Conservation (phyloP, 2,113 vertebrate genomes). For the Neolamprologus fasciatus region DNA sequence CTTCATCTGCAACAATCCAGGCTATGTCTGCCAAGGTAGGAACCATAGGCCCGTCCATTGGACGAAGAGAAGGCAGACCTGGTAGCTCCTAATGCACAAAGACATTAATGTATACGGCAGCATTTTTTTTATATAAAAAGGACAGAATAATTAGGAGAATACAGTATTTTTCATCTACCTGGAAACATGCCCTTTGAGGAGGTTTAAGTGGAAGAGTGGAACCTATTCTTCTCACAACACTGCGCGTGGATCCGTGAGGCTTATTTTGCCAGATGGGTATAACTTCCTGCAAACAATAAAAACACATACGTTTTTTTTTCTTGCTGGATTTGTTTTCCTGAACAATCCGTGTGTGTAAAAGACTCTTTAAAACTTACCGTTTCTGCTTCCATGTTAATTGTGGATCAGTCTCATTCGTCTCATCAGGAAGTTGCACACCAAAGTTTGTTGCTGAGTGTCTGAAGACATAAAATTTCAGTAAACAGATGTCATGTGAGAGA, state of each 20-base stretch:
- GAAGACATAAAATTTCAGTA: slow-evolving; percentile 11
- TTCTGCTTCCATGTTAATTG: slow-evolving; percentile 78
- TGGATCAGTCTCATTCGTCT: slow-evolving; percentile 18
- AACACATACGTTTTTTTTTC: neutral
- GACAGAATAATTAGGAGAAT: neutral
- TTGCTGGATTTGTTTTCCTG: neutral
- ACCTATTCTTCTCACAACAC: slow-evolving; percentile 92
- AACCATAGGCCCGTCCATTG: slow-evolving; percentile 80
- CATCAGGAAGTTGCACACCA: slow-evolving; percentile 7
- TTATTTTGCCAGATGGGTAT: slow-evolving; percentile 99
- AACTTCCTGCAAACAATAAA: slow-evolving; percentile 64
- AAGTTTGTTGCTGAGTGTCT: neutral
- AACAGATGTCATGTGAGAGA: slow-evolving; percentile 38
- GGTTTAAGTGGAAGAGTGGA: slow-evolving; percentile 90
- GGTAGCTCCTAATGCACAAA: slow-evolving; percentile 77
- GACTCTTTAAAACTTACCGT: slow-evolving; percentile 65
- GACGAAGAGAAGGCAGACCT: slow-evolving; percentile 75
- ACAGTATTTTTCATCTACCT: slow-evolving; percentile 69
- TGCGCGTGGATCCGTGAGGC: slow-evolving; percentile 88
- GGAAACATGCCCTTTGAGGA: slow-evolving; percentile 88
- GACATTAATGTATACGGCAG: neutral
- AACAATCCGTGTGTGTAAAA: neutral
- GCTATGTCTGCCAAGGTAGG: slow-evolving; percentile 95
- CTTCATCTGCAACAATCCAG: slow-evolving; percentile 96
- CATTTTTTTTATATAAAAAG: neutral